Percentiles rank a stretch among this genome's conserved stretches.
Conservation (phyloP, 2,113 vertebrate species). For the Lamprologus callipterus region DNA sequence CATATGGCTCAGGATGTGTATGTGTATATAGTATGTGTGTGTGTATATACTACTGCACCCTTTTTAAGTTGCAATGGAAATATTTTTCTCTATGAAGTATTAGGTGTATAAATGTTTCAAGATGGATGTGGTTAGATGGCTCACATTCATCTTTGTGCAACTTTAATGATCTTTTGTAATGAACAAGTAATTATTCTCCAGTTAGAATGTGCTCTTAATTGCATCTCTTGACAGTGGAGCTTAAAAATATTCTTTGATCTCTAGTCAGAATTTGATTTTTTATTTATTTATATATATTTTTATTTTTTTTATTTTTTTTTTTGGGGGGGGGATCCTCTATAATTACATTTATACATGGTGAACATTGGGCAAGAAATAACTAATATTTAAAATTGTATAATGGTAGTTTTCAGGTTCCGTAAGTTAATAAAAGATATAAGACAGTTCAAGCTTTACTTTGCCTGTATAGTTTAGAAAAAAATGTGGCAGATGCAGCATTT, state of each 20-base stretch:
- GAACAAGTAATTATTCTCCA: neutral
- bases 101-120: neutral
- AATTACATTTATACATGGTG: neutral
- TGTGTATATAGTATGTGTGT: neutral
- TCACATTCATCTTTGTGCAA: neutral
- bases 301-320: too few relatives aligned
- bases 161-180: neutral
- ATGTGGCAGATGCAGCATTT: neutral
- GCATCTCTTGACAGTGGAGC: neutral
- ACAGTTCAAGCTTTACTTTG: neutral
- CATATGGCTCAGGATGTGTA: neutral
- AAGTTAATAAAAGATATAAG: neutral
- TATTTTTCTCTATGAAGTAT: neutral
- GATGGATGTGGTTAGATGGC: neutral
- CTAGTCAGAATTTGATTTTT: neutral
- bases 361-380: neutral
- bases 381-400: neutral
- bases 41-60: neutral
- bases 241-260: neutral
- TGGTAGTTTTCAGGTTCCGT: neutral
- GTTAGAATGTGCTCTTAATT: neutral
- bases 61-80: neutral
- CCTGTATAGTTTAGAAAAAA: neutral
- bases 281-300: too few relatives aligned
- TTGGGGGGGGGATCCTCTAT: neutral